Evolutionary conservation across 2,113 vertebrate species (phyloP).

Genomic region (Proterorhinus semilunaris): DNA sequence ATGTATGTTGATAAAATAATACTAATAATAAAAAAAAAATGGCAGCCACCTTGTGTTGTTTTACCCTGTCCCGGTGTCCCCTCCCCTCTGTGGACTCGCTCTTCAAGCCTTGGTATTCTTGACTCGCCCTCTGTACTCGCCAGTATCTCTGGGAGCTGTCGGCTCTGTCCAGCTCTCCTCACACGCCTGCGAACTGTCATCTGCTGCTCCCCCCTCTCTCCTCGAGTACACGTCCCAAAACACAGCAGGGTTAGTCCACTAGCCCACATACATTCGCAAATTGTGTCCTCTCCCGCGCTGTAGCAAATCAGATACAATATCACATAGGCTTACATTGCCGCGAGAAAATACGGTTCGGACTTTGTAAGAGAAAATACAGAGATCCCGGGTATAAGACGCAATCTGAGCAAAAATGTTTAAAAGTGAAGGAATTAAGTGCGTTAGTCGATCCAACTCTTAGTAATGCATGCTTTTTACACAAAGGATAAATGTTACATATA

Average conservation of each 20-base stretch:
- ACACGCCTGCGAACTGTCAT: slow-evolving; percentile 7
- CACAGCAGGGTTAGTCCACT: slow-evolving; percentile 18
- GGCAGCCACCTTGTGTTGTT: background rate
- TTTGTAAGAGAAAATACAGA: background rate
- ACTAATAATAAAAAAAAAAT: background rate
- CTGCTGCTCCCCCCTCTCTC: background rate
- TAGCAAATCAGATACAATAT: background rate
- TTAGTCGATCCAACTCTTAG: background rate
- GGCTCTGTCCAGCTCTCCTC: slow-evolving; percentile 17
- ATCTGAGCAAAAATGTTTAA: background rate
- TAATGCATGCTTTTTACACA: background rate
- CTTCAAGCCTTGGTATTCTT: slow-evolving; percentile 4
- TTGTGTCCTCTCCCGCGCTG: background rate
- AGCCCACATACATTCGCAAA: slow-evolving; percentile 14
- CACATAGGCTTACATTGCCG: background rate
- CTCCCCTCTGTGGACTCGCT: background rate
- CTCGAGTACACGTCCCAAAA: slow-evolving; percentile 12
- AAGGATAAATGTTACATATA: no score
- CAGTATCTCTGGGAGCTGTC: slow-evolving; percentile 25
- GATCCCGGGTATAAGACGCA: slow-evolving; percentile 3
- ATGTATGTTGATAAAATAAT: no score
- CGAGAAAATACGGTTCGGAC: background rate
- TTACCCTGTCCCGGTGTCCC: background rate
- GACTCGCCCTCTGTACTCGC: slow-evolving; percentile 9
- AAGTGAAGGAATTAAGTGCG: background rate